These are phyloP conservation scores for Chromoteleia sp. DNA, from an alignment of 2,888 invertebrate species.

Conservation along the genomic window DNA sequence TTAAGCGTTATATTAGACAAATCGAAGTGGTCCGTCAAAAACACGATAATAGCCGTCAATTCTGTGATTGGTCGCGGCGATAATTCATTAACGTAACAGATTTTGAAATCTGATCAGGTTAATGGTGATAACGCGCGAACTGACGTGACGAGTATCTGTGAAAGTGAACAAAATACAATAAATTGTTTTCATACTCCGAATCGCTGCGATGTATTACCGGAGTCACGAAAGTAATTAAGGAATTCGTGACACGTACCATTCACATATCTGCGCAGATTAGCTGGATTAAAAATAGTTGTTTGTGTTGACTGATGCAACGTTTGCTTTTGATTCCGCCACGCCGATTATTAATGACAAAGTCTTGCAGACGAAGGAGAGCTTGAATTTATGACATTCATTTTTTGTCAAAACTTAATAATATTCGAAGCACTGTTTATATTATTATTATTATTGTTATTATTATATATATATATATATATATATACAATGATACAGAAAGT, in stretches of 20 bases:
- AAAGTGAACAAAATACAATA: conserved; percentile 18
- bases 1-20: too few species aligned
- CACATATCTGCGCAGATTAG: conserved; percentile 13
- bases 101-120: conserved; percentile 25
- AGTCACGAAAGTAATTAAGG: conserved; percentile 44
- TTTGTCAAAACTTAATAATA: neutral
- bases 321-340: neutral
- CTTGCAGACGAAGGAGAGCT: neutral
- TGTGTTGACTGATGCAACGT: conserved; percentile 11
- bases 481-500: too few species aligned
- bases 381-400: neutral
- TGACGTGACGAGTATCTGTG: conserved; percentile 23
- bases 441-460: too few species aligned
- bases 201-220: conserved; percentile 12
- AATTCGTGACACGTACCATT: conserved; percentile 32
- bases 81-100: conserved; percentile 20
- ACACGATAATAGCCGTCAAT: too few species aligned
- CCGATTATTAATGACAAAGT: neutral
- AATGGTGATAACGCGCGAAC: conserved; percentile 19
- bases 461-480: too few species aligned
- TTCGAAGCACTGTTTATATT: too few species aligned
- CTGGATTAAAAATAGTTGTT: conserved; percentile 30
- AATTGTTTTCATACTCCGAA: conserved; percentile 29
- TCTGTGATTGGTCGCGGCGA: too few species aligned
- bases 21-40: too few species aligned